Percentiles rank a stretch among this genome's conserved stretches.
Evolutionary conservation across 1,140 invertebrate species (phyloP).

Genomic region (Hycleus phaleratus): DNA sequence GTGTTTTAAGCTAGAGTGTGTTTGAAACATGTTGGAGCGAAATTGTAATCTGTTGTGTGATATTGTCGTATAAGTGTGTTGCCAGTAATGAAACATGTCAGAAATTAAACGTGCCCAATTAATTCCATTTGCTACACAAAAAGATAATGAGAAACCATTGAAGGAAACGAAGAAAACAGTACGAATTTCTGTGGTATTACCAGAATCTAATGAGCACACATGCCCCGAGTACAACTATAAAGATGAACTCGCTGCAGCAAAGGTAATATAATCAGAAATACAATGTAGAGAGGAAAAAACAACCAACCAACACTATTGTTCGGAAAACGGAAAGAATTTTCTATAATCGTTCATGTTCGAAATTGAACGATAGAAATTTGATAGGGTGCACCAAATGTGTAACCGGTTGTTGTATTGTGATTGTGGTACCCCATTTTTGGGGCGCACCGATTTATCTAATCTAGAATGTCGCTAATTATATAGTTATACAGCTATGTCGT

Average conservation of each 20-base stretch:
- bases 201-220: constrained; percentile 55
- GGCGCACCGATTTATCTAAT: not conserved
- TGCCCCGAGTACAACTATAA: constrained; percentile 60
- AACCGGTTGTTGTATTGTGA: not conserved
- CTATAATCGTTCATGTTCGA: not conserved
- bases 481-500: constrained; percentile 12
- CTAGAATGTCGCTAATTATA: not conserved
- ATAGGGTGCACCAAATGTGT: not conserved
- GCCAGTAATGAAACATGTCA: constrained; percentile 38
- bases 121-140: constrained; percentile 32
- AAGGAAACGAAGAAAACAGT: constrained; percentile 39
- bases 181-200: constrained; percentile 51
- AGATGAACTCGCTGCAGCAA: constrained; percentile 51
- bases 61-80: constrained; percentile 20
- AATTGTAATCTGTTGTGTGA: constrained; percentile 34
- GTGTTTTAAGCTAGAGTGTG: constrained; percentile 23
- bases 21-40: constrained; percentile 41
- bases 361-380: not conserved
- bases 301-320: constrained; percentile 3
- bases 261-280: constrained; percentile 48
- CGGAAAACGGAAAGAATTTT: not conserved
- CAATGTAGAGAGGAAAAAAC: constrained; percentile 36
- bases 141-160: constrained; percentile 27
- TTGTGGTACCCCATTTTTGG: not conserved
- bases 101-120: constrained; percentile 35